Base-by-base conservation (phyloP, 2,888 invertebrate genomes). In the Ametastegia equiseti region DNA sequence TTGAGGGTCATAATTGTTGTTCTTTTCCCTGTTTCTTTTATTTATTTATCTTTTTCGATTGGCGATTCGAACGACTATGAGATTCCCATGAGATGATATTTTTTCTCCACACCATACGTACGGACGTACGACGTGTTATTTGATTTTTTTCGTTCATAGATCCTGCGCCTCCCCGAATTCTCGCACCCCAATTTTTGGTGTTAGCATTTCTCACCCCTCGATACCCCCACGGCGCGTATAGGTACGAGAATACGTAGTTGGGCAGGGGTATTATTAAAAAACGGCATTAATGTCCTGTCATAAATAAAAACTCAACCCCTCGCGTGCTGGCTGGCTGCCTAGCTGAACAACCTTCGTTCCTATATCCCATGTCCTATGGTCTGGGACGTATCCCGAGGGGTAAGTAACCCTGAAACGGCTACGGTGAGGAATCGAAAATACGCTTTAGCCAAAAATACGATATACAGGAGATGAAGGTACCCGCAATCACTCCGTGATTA, bases 231-330 rank as follows among this genome's bases (percentile, higher is more conserved):
- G 6, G 63, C 50, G 36, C 42, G 60, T 36, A 36, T 19, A n/a
- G 11, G 13, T 42, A 27, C 71, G 27, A 9, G 11, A 27, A 80
- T 82, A 77, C 83, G 83, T 84, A 85, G 85, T 87, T 86, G 86
- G 87, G 86, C 84, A 83, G 85, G 83, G 86, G 80, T 84, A 86
- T 88, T 88, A 88, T 88, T 88, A 87, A 85, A 82, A 83, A 84
- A 85, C 84, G 84, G 85, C 88, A 88, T 90, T 89, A 88, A 88
- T 88, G 84, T 84, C 84, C 85, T 83, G 86, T 85, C 87, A 88
- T 88, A 89, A 89, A 89, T 90, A 89, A 88, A 87, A 63, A 60
- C 54, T 7, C 19, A 11, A 9, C 69, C 54, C 1, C 23, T 36
- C 54, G 54, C 57, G 75, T 54, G 75, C 69, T 30, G 75, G 15